Percentiles rank a stretch among this genome's conserved stretches.
phyloP scores from a whole-genome alignment of 2,888 invertebrate species.

The Sthenelais limicola region DNA sequence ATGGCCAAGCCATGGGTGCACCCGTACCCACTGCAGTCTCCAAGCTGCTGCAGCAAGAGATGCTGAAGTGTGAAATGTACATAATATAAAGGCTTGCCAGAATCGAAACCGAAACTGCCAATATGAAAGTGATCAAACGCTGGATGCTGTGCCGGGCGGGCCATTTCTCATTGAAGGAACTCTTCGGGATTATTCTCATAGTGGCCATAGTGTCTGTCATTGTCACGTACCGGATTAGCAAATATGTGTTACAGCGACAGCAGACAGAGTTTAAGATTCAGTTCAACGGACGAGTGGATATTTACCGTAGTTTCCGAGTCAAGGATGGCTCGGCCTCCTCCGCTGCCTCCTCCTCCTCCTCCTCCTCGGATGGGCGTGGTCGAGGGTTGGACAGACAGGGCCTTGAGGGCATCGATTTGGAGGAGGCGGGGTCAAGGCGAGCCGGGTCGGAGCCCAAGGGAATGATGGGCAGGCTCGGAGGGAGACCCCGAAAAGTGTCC shows the following conservation, averaged over 20 bases:
- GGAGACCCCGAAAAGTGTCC: no score
- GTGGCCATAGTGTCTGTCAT: slow-evolving; percentile 39
- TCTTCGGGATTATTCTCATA: slow-evolving; percentile 40
- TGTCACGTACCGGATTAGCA: slow-evolving; percentile 41
- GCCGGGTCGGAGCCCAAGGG: no score
- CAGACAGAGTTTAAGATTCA: slow-evolving; percentile 41
- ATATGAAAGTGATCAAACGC: slow-evolving; percentile 3
- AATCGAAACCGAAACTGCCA: no score
- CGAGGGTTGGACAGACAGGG: slow-evolving; percentile 11
- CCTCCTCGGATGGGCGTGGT: background rate
- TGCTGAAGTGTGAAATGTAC: no score
- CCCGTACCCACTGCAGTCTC: no score
- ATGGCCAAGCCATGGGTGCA: no score
- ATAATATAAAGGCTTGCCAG: no score
- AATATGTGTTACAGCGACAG: slow-evolving; percentile 35
- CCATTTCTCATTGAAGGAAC: slow-evolving; percentile 41
- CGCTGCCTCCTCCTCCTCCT: background rate
- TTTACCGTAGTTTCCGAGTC: slow-evolving; percentile 39
- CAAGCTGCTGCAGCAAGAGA: no score
- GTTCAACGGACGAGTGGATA: slow-evolving; percentile 43
- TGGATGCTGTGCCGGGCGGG: slow-evolving; percentile 32
- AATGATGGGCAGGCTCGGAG: no score
- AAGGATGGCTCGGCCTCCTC: background rate
- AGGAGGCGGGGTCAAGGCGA: background rate
- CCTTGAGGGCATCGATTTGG: slow-evolving; percentile 42